A percentile compares a stretch with the other conserved stretches of the same genome.
These are phyloP conservation scores for Peromyscus californicus DNA, from an alignment of 2,113 vertebrate genomes.

Conservation along the genomic window DNA sequence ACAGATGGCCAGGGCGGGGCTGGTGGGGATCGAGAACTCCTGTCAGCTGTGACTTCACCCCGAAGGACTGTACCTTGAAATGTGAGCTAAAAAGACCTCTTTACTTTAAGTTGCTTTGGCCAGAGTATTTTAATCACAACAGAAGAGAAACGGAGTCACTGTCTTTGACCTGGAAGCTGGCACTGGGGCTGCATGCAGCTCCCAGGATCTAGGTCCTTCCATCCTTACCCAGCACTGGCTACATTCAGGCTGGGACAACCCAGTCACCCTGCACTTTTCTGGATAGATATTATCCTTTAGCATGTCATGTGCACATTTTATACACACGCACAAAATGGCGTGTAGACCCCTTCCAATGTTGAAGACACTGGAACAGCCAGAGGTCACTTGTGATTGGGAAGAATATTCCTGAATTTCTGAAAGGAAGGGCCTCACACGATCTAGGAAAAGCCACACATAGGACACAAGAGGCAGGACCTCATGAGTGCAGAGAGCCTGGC, in stretches of 20 bases:
- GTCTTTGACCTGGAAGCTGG: not conserved
- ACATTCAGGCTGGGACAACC: not conserved
- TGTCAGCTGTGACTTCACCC: not conserved
- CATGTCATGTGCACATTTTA: too few relatives aligned
- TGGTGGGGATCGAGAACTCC: not conserved
- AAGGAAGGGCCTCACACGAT: not conserved
- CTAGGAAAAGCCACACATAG: not conserved
- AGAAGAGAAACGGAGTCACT: not conserved
- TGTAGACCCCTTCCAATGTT: not conserved
- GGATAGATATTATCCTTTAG: not conserved
- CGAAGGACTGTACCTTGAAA: not conserved
- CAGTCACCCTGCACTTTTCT: not conserved
- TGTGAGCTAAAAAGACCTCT: not conserved
- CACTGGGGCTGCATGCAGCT: not conserved
- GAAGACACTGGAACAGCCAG: not conserved
- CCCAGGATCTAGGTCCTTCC: not conserved
- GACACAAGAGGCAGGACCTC: not conserved
- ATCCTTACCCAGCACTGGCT: not conserved
- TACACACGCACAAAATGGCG: not conserved
- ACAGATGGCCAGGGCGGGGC: not conserved
- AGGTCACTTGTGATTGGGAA: not conserved
- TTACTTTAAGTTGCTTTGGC: not conserved
- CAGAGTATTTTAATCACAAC: not conserved
- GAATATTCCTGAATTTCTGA: not conserved
- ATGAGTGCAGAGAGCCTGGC: too few relatives aligned